Evolutionary conservation across 2,113 vertebrate species (phyloP).

Genomic region (Cepphus grylle): DNA sequence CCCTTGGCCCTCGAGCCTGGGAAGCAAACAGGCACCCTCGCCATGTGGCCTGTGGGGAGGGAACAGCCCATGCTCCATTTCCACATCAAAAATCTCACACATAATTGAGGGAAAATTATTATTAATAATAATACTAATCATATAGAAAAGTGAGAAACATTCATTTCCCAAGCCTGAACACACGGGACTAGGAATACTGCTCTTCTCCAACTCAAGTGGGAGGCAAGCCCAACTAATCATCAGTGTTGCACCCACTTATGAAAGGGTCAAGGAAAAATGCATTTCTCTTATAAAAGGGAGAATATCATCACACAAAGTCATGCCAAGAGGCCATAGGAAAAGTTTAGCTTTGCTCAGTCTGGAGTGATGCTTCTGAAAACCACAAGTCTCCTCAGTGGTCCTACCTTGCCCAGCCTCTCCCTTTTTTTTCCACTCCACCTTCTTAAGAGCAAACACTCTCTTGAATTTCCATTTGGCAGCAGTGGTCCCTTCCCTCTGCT

Average conservation of each 20-base stretch:
- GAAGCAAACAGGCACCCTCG: neutral
- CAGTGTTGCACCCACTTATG: neutral
- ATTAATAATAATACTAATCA: neutral
- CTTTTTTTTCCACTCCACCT: neutral
- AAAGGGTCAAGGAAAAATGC: neutral
- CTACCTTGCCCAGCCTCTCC: neutral
- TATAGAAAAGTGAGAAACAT: neutral
- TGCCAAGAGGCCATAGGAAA: neutral
- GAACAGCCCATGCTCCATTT: neutral
- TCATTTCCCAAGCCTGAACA: neutral
- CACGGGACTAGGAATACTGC: neutral
- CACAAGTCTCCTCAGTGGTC: neutral
- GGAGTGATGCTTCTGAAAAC: neutral
- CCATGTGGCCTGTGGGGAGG: neutral
- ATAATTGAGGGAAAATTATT: neutral
- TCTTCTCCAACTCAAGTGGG: neutral
- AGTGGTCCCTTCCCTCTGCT: neutral
- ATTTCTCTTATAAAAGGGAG: neutral
- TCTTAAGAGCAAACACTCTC: neutral
- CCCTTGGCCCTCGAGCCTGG: neutral
- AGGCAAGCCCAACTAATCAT: neutral
- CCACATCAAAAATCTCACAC: neutral
- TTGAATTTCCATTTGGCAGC: neutral
- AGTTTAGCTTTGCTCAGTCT: neutral
- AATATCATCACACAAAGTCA: neutral